Base-by-base conservation (phyloP, 2,888 invertebrate species). In the Drosophila sordidula region DNA sequence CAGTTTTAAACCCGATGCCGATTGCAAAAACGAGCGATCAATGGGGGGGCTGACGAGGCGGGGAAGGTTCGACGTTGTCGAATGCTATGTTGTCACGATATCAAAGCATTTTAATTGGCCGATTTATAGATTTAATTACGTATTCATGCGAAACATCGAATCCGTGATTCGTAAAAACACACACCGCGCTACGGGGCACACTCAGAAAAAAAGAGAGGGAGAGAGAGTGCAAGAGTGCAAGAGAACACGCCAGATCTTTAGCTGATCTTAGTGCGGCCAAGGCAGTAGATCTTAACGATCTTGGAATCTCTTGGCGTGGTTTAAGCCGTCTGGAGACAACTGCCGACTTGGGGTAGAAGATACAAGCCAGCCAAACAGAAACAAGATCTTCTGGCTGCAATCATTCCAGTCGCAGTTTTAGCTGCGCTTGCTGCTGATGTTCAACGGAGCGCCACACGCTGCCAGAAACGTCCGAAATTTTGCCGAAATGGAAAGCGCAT, bases 61-160 rank as follows among this genome's bases (percentile, higher is more conserved):
- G 67, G 52, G 32, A 56, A 36, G 55, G 45, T 39, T 42, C 78
- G 87, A 79, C 89, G 83, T 89, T 90, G 90, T 90, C 90, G 90
- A 91, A 91, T 91, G 92, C 91, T 90, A 89, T 90, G 91, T 91
- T 91, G 92, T 92, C 92, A 92, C 92, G 92, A 92, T 91, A 91
- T 91, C 92, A 91, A 91, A 91, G 91, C 91, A 92, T 92, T 92
- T 92, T 92, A 92, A 92, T 92, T 92, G 92, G 92, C 91, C 92
- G 91, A 92, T 92, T 92, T 92, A 92, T 92, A 92, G 92, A 92
- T 92, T 92, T 92, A 92, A 92, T 92, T 92, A 92, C 92, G 92
- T 92, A 92, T 92, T 91, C 92, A 92, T 90, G 92, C 91, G 91
- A 91, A 92, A 92, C 92, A 92, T 91, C 91, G 92, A 92, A 92